Base-by-base conservation (phyloP, 2,113 vertebrate species). In the Oceanites oceanicus region DNA sequence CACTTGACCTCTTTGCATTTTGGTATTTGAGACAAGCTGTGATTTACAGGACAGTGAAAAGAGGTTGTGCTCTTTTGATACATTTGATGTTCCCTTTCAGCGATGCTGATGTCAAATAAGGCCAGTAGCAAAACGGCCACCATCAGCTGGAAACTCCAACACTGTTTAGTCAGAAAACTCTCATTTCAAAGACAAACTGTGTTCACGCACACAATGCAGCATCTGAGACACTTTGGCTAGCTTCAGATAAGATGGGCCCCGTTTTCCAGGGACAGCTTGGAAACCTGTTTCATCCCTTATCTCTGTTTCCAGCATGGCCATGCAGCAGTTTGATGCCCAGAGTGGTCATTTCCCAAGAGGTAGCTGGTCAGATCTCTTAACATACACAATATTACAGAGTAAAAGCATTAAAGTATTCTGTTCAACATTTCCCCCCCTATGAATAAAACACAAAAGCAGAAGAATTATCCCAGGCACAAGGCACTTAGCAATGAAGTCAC, bases 161-260 rank as follows among this genome's bases (percentile, higher is more conserved):
- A 14, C 32, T 5, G 1, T 15, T 15, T 5, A 52, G 40, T 12
- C 38, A 45, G 18, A 42, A 59, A 45, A 58, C 13, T 11, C 47
- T 30, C 18, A 4, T 36, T 83, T 42, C 47, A 30, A 30, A 49
- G 29, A 13, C 34, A 42, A 50, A 11, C 1, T 7, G 23, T 7
- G 67, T 9, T 74, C 8, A 3, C 1, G 2, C 42, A 65, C 27
- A 3, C 12, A 19, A 15, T 0, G 21, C 4, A 29, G 11, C 34
- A 15, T 40, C 26, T 29, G 18, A 74, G 70, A 30, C 44, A 21
- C 9, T 11, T 3, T 3, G 13, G 38, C 36, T 22, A 78, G 52
- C 56, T 87, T 74, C 73, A 21, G 29, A 15, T 9, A 34, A 23
- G 8, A 18, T 11, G 12, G 16, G 49, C n/a, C n/a, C 29, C 38